Conservation (phyloP, 2,113 vertebrate species). For the Entelurus aequoreus region DNA sequence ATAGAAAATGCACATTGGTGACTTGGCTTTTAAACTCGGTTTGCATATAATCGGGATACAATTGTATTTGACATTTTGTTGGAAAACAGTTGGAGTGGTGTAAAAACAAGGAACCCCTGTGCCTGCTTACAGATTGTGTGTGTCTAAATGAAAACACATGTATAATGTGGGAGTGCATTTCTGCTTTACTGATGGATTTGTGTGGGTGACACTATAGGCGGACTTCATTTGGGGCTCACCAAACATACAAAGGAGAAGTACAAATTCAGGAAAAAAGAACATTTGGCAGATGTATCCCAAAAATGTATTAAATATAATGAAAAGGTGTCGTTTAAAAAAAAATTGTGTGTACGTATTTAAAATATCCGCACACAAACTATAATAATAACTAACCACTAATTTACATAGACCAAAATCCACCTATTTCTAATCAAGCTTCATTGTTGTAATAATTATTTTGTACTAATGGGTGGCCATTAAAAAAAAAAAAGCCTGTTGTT, state of each 20-base stretch:
- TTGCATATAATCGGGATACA: not conserved
- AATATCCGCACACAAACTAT: not conserved
- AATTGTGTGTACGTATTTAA: not conserved
- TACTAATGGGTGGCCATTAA: constrained; percentile 45
- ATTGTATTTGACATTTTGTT: constrained; percentile 1
- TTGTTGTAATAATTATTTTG: constrained; percentile 46
- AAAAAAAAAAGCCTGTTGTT: constrained; percentile 48
- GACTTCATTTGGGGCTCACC: constrained; percentile 26
- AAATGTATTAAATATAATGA: not conserved
- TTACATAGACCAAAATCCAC: constrained; percentile 17
- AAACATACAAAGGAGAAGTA: constrained; percentile 13
- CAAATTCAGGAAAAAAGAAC: not conserved
- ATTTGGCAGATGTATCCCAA: not conserved
- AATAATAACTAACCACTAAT: not conserved
- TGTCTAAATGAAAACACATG: constrained; percentile 36
- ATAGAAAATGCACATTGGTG: constrained; percentile 5
- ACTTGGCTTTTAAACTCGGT: too few relatives aligned
- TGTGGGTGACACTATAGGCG: constrained; percentile 38
- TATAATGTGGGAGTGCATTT: constrained; percentile 38
- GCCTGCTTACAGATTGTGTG: constrained; percentile 9
- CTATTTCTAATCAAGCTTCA: constrained; percentile 40
- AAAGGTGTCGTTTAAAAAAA: too few relatives aligned
- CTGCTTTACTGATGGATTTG: constrained; percentile 37
- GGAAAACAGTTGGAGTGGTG: not conserved
- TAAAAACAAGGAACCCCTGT: constrained; percentile 20